These are phyloP conservation scores for Eclectus roratus DNA, from an alignment of 2,113 vertebrate genomes.

Conservation along the genomic window DNA sequence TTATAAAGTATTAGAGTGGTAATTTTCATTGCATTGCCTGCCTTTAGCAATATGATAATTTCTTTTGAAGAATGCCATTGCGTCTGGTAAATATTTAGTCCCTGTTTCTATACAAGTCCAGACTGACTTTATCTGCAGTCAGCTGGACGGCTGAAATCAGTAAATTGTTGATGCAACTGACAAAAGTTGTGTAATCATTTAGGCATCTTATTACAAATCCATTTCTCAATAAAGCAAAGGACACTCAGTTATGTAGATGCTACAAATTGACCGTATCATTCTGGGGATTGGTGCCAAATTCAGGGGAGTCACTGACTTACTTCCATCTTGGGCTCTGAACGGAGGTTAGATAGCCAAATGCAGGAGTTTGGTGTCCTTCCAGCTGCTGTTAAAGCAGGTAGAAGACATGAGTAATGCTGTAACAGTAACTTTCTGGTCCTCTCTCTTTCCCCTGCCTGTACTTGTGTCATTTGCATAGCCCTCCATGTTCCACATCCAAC, in stretches of 20 bases:
- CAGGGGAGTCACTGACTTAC: background rate
- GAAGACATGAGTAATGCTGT: background rate
- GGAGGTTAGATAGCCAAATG: fast-evolving
- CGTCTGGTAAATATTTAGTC: slow-evolving; percentile 3
- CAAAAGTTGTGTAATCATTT: slow-evolving; percentile 27
- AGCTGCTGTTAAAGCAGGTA: background rate
- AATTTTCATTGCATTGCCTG: background rate
- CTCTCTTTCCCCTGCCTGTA: background rate
- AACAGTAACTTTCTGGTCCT: background rate
- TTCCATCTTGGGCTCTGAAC: background rate
- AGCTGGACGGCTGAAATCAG: background rate
- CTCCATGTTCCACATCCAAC: background rate
- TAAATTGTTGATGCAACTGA: slow-evolving; percentile 1
- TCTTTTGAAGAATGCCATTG: background rate
- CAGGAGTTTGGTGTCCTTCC: background rate
- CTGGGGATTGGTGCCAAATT: background rate
- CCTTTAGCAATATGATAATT: background rate
- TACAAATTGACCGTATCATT: fast-evolving
- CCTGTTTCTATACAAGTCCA: background rate
- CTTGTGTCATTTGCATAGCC: background rate
- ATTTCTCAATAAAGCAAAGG: background rate
- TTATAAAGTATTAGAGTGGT: background rate
- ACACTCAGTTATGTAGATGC: background rate
- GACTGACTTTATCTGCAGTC: slow-evolving; percentile 1
- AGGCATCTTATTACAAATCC: background rate